These are phyloP conservation scores for Scaptomyza flava DNA, from an alignment of 2,888 invertebrate genomes.

Conservation along the genomic window DNA sequence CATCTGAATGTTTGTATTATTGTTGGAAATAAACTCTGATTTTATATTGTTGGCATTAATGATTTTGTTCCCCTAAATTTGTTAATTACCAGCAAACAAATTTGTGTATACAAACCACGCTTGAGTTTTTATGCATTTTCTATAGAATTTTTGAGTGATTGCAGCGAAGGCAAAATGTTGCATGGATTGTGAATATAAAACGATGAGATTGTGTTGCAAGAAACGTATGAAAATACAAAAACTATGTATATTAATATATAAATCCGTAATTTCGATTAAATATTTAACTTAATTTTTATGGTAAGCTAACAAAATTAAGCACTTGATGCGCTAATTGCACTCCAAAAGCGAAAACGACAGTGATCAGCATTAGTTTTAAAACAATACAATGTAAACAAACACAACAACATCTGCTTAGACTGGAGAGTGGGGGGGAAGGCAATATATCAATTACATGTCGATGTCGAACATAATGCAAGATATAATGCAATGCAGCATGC, in stretches of 20 bases:
- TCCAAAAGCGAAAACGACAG: slow-evolving; percentile 47
- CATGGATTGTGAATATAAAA: slow-evolving; percentile 1
- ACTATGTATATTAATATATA: too few species aligned
- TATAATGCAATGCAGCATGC: slow-evolving; percentile 49
- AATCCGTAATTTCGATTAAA: too few species aligned
- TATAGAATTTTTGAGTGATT: slow-evolving; percentile 77
- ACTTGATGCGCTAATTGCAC: slow-evolving; percentile 33
- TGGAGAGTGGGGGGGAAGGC: slow-evolving; percentile 39
- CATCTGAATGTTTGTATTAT: slow-evolving; percentile 67
- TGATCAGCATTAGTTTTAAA: slow-evolving; percentile 68
- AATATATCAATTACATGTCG: slow-evolving; percentile 74
- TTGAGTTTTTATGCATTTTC: slow-evolving; percentile 78
- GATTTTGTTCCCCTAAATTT: slow-evolving; percentile 80
- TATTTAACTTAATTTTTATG: not conserved
- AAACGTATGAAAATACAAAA: not conserved
- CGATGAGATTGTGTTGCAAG: not conserved
- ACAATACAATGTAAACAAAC: slow-evolving; percentile 63
- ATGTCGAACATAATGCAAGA: slow-evolving; percentile 69
- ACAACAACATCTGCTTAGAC: slow-evolving; percentile 62
- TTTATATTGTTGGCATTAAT: slow-evolving; percentile 79
- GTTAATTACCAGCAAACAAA: slow-evolving; percentile 81
- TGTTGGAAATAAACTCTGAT: slow-evolving; percentile 78
- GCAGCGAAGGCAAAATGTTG: slow-evolving; percentile 24
- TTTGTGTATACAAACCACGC: slow-evolving; percentile 80
- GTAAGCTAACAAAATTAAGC: not conserved